Base-by-base conservation (phyloP, 2,888 invertebrate species). In the Dascillus cervinus region DNA sequence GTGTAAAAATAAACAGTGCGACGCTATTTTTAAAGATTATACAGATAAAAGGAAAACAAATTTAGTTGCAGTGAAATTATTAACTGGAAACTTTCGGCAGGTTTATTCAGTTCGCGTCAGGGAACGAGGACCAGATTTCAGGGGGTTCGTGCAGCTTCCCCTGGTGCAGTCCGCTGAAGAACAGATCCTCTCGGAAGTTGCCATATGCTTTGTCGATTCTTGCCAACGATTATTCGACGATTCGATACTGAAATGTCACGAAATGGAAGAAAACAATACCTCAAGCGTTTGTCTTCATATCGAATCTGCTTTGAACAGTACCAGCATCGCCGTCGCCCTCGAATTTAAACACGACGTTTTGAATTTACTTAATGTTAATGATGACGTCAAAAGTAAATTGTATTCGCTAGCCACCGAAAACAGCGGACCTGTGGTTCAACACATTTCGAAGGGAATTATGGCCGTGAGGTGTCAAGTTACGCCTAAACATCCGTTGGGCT, bases 1-100 rank as follows among this genome's bases (percentile, higher is more conserved):
- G 41, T 83, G 84, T 55, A 82, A 82, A 58, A 83, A 82, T 55
- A 77, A 77, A 55, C 62, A 69, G 8, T 84, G 83, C 56, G 73
- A 75, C 56, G 74, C 71, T 9, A 71, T 79, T 1, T 78, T 82
- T 49, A 77, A 77, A 55, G 73, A 75, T 54, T 69, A 64, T 1
- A 67, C 67, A 26, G 72, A 67, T 46, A 72, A 68, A 54, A 65
- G 64, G 51, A 75, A 67, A 58, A 60, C 69, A 3, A 72, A 73
- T 14, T 71, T 75, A 1, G 79, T 81, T 47, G 77, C 79, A 9
- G 76, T 78, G 29, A 75, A 75, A 53, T 65, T 86, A 17, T 64
- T 76, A 8, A 79, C 79, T 1, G 70, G 72, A 3, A 73, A 75
- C 1, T 65, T 70, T 0, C 71, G 73, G 2, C 71, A 74, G 48